phyloP scores from a whole-genome alignment of 2,797 vertebrate genomes.

The Glossophaga mutica region DNA sequence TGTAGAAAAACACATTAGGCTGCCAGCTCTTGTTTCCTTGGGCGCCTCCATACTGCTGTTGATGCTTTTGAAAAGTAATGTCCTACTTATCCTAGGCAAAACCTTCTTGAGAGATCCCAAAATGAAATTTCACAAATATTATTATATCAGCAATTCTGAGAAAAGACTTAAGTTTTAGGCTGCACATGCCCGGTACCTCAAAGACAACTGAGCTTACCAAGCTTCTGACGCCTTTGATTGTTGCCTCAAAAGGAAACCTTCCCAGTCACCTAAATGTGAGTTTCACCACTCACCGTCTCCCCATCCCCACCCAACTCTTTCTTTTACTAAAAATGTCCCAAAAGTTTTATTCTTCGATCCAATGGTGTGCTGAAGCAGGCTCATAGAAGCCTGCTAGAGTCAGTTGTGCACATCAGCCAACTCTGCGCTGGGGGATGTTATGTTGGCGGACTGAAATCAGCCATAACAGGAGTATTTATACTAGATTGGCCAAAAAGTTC shows the following conservation, averaged over 20 bases:
- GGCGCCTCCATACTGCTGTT: not conserved
- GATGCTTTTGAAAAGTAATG: not conserved
- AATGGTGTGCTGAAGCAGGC: not conserved
- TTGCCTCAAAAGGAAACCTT: not conserved
- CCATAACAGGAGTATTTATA: not conserved
- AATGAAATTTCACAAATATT: slow-evolving; percentile 12
- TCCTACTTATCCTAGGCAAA: not conserved
- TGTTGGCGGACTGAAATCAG: not conserved
- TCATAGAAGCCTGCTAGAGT: not conserved
- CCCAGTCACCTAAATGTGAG: not conserved
- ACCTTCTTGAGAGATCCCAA: not conserved
- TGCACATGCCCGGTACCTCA: not conserved
- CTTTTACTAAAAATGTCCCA: not conserved
- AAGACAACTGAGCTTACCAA: not conserved
- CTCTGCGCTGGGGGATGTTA: not conserved
- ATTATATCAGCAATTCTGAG: not conserved
- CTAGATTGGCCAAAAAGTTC: not conserved
- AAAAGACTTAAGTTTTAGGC: not conserved
- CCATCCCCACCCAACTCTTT: not conserved
- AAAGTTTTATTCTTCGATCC: slow-evolving; percentile 28
- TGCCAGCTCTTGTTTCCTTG: not conserved
- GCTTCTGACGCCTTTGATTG: not conserved
- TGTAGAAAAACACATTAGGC: not conserved
- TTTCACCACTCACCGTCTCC: not conserved
- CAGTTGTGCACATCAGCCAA: not conserved